Base-by-base conservation (phyloP, 2,113 vertebrate species). In the Eudorcas thomsonii region DNA sequence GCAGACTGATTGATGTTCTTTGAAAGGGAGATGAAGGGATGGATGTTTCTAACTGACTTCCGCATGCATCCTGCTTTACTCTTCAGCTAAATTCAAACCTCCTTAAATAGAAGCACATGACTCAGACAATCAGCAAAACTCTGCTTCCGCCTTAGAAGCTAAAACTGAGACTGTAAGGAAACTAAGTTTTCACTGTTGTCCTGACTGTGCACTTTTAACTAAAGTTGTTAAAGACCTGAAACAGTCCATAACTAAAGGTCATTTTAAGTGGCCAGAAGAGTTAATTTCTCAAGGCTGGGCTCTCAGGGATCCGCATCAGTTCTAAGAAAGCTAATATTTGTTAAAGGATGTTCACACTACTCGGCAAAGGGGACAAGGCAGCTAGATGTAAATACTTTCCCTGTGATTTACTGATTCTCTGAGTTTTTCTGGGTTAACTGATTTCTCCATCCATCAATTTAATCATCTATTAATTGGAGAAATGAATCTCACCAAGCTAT, bases 41-140 rank as follows among this genome's bases (percentile, higher is more conserved):
- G 1, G 4, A 6, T 17, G 2, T 48, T 52, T 78, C 80, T 48
- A n/a, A 86, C 59, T 6, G 36, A 39, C 43, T 89, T n/a, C 28
- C 43, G 14, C 62, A 30, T 10, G 5, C 30, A 33, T 33, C 55
- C 13, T 60, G 81, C 43, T 74, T 87, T 60, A 26, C 50, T 92
- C 36, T 36, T 26, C 71, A 80, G 85, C 81, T 87, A 25, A 74
- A 60, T 62, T 64, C 74, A 60, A 45, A 9, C 23, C 7, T 87
- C 91, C 85, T 90, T 80, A 94, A 97, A 94, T 92, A 90, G 85
- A 96, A 96, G 85, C 43, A 48, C 50, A 83, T 11, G 89, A 84
- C 30, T 87, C 84, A 33, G 15, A 30, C 92, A 81, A 94, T 96
- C 62, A 60, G 94, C 85, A 90, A 43, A 88, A 83, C 62, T 45